Percentiles rank a stretch among this genome's conserved stretches.
phyloP scores from a whole-genome alignment of 2,113 vertebrate genomes.

The Phylloscopus whistleri region DNA sequence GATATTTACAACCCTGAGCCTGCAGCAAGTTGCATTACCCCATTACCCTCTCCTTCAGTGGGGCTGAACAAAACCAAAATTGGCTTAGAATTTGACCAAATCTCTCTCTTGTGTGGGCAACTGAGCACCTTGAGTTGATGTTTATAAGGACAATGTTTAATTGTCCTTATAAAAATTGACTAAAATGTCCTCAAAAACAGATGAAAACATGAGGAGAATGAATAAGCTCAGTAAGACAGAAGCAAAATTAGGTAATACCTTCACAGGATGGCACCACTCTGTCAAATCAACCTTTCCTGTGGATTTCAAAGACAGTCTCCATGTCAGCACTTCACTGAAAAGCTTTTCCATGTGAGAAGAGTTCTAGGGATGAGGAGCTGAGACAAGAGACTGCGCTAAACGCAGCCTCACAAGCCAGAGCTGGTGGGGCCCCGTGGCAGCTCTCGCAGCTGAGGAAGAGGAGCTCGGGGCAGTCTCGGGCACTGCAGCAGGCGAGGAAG shows the following conservation, averaged over 20 bases:
- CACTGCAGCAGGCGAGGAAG: neutral
- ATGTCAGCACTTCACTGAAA: neutral
- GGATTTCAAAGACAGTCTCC: neutral
- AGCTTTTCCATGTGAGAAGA: neutral
- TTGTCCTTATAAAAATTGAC: neutral
- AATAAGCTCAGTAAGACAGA: neutral
- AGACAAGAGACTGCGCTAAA: neutral
- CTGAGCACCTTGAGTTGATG: neutral
- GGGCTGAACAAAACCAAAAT: neutral
- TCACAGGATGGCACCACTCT: neutral
- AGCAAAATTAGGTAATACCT: neutral
- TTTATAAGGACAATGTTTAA: neutral
- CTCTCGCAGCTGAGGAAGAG: neutral
- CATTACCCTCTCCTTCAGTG: neutral
- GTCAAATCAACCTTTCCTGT: neutral
- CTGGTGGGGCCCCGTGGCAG: neutral
- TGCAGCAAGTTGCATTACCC: neutral
- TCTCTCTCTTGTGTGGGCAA: neutral
- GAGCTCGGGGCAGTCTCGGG: neutral
- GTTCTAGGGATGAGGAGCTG: neutral
- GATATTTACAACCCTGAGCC: neutral
- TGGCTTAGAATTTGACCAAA: neutral
- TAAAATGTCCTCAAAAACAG: neutral
- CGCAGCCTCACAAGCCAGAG: neutral
- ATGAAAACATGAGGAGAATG: neutral